phyloP scores from a whole-genome alignment of 2,797 vertebrate genomes.

The Paratrypauchen microcephalus region DNA sequence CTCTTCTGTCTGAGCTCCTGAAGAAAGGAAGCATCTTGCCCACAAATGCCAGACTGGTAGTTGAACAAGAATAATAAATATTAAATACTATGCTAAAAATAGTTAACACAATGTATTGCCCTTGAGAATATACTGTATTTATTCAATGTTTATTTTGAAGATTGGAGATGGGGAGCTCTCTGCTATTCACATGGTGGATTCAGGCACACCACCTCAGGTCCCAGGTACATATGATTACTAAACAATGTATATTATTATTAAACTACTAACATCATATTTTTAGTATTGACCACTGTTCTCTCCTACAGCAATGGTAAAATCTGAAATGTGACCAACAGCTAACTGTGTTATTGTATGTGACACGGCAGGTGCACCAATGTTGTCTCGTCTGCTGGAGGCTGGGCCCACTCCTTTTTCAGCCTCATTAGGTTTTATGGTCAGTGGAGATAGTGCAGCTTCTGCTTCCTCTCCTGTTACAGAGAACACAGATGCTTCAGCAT shows the following conservation, averaged over 20 bases:
- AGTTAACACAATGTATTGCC: background rate
- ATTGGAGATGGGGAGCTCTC: slow-evolving; percentile 86
- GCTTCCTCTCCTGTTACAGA: slow-evolving; percentile 71
- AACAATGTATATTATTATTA: background rate
- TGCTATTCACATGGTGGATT: slow-evolving; percentile 81
- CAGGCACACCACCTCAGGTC: slow-evolving; percentile 80
- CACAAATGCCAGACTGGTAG: slow-evolving; percentile 93
- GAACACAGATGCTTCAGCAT: slow-evolving; percentile 69
- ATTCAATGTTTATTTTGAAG: slow-evolving; percentile 64
- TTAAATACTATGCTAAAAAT: background rate
- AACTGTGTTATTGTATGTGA: slow-evolving; percentile 30
- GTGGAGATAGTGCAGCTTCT: slow-evolving; percentile 66
- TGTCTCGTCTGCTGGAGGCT: slow-evolving; percentile 96
- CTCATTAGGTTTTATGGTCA: slow-evolving; percentile 88
- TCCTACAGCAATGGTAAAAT: background rate
- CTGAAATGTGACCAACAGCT: slow-evolving; percentile 1
- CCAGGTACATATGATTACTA: slow-evolving; percentile 78
- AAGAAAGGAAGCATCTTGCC: slow-evolving; percentile 96
- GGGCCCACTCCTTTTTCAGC: slow-evolving; percentile 90
- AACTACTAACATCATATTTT: background rate
- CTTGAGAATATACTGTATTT: background rate
- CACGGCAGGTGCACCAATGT: slow-evolving; percentile 89
- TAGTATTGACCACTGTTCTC: background rate
- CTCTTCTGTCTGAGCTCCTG: slow-evolving; percentile 95
- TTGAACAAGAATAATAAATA: background rate